These are phyloP conservation scores for Athalia cordata DNA, from an alignment of 2,888 invertebrate species.

Conservation along the genomic window DNA sequence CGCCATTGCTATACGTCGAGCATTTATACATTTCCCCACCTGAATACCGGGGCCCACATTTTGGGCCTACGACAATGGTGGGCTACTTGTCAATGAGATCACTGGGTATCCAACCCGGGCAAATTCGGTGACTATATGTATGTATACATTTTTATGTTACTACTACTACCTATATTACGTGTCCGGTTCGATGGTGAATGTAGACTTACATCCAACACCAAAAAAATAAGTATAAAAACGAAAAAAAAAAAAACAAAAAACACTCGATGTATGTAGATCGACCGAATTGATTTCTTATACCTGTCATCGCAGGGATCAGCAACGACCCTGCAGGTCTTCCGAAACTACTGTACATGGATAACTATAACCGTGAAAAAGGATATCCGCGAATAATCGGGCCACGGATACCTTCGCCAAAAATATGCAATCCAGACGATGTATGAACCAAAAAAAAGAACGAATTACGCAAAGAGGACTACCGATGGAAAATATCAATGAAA, in stretches of 20 bases:
- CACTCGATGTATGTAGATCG: background rate
- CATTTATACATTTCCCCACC: background rate
- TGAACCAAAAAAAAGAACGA: too few species aligned
- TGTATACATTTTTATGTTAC: background rate
- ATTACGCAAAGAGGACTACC: too few species aligned
- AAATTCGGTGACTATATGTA: conserved; percentile 58
- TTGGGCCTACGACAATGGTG: conserved; percentile 67
- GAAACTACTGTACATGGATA: too few species aligned
- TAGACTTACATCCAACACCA: too few species aligned
- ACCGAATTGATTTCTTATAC: background rate
- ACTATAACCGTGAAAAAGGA: too few species aligned
- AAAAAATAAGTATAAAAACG: too few species aligned
- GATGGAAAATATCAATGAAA: too few species aligned
- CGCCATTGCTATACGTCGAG: conserved; percentile 41
- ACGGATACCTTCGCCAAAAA: too few species aligned
- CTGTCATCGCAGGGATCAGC: background rate
- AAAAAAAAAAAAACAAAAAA: background rate
- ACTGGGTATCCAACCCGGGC: conserved; percentile 61
- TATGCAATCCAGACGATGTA: too few species aligned
- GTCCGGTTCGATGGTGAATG: too few species aligned
- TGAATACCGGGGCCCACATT: conserved; percentile 51
- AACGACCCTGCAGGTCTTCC: background rate
- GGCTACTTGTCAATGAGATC: conserved; percentile 71
- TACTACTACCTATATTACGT: too few species aligned
- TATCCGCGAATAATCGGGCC: too few species aligned